Conservation (phyloP, 2,797 vertebrate species). For the Dipus sagitta region DNA sequence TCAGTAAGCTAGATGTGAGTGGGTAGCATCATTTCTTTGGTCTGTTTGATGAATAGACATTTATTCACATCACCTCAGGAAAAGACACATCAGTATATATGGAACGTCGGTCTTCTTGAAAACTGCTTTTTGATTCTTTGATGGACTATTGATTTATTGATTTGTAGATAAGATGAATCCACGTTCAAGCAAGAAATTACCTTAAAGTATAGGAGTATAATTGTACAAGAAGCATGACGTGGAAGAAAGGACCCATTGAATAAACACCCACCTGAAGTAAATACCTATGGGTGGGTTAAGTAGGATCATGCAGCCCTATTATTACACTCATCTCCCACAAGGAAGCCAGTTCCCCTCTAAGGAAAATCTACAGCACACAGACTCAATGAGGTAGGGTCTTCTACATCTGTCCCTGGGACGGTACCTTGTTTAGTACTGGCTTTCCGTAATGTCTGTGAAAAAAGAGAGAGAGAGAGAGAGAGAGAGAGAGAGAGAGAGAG, state of each 20-base stretch:
- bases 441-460: background rate
- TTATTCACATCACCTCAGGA: too few relatives aligned
- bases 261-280: background rate
- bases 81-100: too few relatives aligned
- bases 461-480: too few relatives aligned
- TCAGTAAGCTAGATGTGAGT: too few relatives aligned
- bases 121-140: too few relatives aligned
- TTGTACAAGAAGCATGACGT: background rate
- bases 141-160: background rate
- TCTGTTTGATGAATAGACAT: too few relatives aligned
- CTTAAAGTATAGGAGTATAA: background rate
- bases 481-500: too few relatives aligned
- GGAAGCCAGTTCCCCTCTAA: background rate
- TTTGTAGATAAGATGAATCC: background rate
- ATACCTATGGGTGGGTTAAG: background rate
- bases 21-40: too few relatives aligned
- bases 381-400: background rate
- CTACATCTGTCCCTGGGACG: background rate
- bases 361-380: background rate
- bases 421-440: background rate
- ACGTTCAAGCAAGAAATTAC: background rate
- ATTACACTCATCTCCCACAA: background rate
- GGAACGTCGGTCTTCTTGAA: slow-evolving; percentile 21
- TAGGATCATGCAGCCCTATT: background rate
- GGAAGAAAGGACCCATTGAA: background rate